Evolutionary conservation across 2,113 vertebrate species (phyloP).

Genomic region (Setophaga coronata): DNA sequence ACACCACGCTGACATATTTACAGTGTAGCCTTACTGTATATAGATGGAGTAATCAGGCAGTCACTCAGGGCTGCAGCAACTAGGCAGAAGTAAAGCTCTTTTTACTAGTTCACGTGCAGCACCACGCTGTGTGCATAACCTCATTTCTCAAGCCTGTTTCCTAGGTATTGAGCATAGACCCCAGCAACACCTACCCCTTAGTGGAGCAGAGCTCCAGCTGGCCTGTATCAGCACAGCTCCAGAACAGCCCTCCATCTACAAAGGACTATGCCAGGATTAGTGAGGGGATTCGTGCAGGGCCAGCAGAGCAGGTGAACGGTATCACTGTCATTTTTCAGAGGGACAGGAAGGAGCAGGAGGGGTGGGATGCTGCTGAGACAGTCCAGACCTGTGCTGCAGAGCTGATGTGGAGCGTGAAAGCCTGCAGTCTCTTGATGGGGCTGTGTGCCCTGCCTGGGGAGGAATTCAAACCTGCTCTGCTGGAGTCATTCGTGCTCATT

Average conservation of each 20-base stretch:
- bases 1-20: constrained; percentile 15
- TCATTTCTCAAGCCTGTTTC: constrained; percentile 37
- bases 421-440: background rate
- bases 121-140: background rate
- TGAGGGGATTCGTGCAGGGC: background rate
- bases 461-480: constrained; percentile 19
- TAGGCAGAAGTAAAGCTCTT: background rate
- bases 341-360: background rate
- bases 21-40: constrained; percentile 43
- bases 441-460: background rate
- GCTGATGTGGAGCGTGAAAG: background rate
- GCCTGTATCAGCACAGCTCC: background rate
- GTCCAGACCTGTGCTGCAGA: background rate
- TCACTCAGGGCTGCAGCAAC: background rate
- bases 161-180: background rate
- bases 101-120: constrained; percentile 1
- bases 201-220: constrained; percentile 33
- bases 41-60: constrained; percentile 20
- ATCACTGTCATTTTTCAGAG: background rate
- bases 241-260: background rate
- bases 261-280: background rate
- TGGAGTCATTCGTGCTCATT: background rate
- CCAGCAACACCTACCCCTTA: constrained; percentile 29
- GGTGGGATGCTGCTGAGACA: background rate
- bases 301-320: background rate